These are phyloP conservation scores for Osmerus mordax DNA, from an alignment of 2,113 vertebrate species.

Conservation along the genomic window DNA sequence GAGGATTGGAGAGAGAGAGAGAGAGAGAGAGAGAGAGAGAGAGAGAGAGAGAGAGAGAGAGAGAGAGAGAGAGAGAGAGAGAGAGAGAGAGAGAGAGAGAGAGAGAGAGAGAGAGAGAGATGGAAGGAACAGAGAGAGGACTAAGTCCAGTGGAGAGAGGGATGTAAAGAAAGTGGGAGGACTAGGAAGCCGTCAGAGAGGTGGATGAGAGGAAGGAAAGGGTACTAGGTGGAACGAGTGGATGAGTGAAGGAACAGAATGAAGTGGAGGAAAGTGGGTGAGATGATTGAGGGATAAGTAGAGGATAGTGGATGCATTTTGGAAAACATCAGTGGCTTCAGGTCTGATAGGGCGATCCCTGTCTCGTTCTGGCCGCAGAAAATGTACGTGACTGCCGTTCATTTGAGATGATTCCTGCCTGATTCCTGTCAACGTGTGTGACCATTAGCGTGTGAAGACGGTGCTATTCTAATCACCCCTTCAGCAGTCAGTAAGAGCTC, in stretches of 20 bases:
- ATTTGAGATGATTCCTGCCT: constrained; percentile 26
- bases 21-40: neutral
- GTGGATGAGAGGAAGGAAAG: neutral
- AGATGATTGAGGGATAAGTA: constrained; percentile 62
- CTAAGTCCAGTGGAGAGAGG: constrained; percentile 28
- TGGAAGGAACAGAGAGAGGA: constrained; percentile 13
- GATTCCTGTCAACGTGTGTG: constrained; percentile 28
- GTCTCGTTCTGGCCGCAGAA: constrained; percentile 42
- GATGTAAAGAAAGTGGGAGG: constrained; percentile 32
- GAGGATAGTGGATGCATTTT: constrained; percentile 53
- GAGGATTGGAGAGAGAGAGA: constrained; percentile 22
- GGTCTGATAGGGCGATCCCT: constrained; percentile 55
- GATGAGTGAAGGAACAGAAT: neutral
- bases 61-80: constrained; percentile 49
- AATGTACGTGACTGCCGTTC: neutral
- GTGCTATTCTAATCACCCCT: constrained; percentile 32
- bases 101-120: constrained; percentile 27
- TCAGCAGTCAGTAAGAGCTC: constrained; percentile 11
- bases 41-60: constrained; percentile 41
- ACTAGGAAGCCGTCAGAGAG: constrained; percentile 3
- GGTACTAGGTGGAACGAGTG: neutral
- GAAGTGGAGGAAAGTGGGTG: neutral
- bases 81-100: constrained; percentile 27
- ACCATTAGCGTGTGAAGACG: constrained; percentile 28
- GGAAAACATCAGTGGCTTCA: constrained; percentile 35